Evolutionary conservation across 37 sponge, comb jelly and placozoan species (phyloP).

Genomic region (Crambe crambe): DNA sequence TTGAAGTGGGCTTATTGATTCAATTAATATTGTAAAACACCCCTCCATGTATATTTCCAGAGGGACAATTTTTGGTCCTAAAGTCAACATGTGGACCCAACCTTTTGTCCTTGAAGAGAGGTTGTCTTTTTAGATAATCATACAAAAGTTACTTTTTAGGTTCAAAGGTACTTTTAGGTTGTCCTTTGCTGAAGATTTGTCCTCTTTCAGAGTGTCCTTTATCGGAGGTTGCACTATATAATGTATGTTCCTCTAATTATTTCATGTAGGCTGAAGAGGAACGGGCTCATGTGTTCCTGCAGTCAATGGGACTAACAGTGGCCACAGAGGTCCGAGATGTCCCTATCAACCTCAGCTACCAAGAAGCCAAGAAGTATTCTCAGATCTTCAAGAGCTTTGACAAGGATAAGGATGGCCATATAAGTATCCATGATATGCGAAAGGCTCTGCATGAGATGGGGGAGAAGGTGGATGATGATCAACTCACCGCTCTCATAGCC

Average conservation of each 20-base stretch:
- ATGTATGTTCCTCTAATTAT: too few species aligned
- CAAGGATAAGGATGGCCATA: constrained; percentile 90
- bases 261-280: constrained; percentile 75
- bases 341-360: constrained; percentile 75
- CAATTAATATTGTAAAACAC: too few species aligned
- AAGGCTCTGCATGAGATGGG: constrained; percentile 81
- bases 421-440: constrained; percentile 77
- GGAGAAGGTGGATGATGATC: constrained; percentile 71
- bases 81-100: background rate
- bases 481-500: constrained; percentile 90
- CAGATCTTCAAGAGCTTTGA: constrained; percentile 82
- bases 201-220: too few species aligned
- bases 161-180: too few species aligned
- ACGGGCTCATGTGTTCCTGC: constrained; percentile 53
- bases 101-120: background rate
- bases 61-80: background rate
- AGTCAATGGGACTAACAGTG: constrained; percentile 84
- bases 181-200: too few species aligned
- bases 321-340: constrained; percentile 58
- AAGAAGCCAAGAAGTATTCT: constrained; percentile 74
- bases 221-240: too few species aligned
- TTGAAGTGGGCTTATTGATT: background rate
- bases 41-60: too few species aligned
- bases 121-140: too few species aligned
- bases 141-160: too few species aligned